Base-by-base conservation (phyloP, 2,113 vertebrate species). In the Zootoca vivipara region DNA sequence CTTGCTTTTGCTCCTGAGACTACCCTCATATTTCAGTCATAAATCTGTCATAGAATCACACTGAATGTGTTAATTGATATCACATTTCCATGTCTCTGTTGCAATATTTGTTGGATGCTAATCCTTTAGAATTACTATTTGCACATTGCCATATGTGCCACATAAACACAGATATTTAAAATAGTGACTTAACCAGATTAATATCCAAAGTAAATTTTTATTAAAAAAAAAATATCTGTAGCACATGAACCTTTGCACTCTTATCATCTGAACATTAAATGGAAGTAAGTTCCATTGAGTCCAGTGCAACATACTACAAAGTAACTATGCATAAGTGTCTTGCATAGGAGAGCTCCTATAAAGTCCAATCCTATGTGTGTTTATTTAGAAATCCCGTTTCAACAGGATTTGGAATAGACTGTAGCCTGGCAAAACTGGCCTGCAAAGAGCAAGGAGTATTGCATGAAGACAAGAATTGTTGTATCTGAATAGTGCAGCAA, bases 21-120 rank as follows among this genome's bases (percentile, higher is more conserved):
- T 42, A 12, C 40, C 22, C 10, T 78, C n/a, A 33, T 78, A 67
- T 85, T 78, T 79, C 38, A 79, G 72, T 4, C 0, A 80, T 7
- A 18, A 2, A 58, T 0, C 1, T 20, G 24, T 73, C 5, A 20
- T 85, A 38, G 28, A 30, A 46, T 2, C 26, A 2, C 35, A 83
- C 2, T 35, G 0, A 24, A 70, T 38, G 79, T 87, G 8, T 33
- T 85, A 86, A 89, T 91, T 90, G 84, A 69, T 8, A 62, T 52
- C 6, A 83, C 0, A 0, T 58, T 73, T 79, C 1, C 38, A 73
- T 67, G 10, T 40, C 28, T 70, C 82, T 26, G 75, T 64, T 75
- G 58, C 72, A 85, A 85, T 40, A 67, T n/a, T 56, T 70, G 90
- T 86, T 78, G 28, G 20, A 10, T 15, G 65, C 85, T 86, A 10